Evolutionary conservation across 2,888 invertebrate species (phyloP).

Genomic region (Leptopilina drosophilae): DNA sequence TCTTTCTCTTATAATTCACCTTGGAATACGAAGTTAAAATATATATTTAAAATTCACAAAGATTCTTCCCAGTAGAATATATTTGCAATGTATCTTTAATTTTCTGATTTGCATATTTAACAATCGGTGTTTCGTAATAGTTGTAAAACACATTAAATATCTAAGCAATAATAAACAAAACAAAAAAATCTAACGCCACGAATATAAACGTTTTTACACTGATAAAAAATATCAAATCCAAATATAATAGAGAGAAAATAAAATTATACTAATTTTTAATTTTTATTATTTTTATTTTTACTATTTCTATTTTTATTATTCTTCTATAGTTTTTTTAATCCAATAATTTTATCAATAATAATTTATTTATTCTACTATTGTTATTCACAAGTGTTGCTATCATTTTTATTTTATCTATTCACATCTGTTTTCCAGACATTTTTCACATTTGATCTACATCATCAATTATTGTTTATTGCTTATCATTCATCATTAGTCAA

Average conservation of each 20-base stretch:
- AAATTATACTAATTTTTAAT: too few species aligned
- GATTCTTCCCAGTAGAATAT: constrained; percentile 23
- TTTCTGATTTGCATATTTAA: constrained; percentile 33
- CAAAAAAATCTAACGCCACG: not conserved
- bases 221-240: not conserved
- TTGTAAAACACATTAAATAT: constrained; percentile 16
- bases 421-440: constrained; percentile 7
- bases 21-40: constrained; percentile 31
- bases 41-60: constrained; percentile 37
- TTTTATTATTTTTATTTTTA: too few species aligned
- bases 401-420: too few species aligned
- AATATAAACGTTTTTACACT: not conserved
- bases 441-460: not conserved
- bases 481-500: not conserved
- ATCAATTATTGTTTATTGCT: not conserved
- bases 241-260: too few species aligned
- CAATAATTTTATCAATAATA: too few species aligned
- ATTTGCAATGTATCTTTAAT: constrained; percentile 33
- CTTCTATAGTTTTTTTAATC: too few species aligned
- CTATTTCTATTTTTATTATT: too few species aligned
- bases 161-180: not conserved
- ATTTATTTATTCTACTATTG: too few species aligned
- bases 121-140: constrained; percentile 30
- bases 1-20: constrained; percentile 34
- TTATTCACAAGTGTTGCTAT: too few species aligned